Percentiles rank a stretch among this genome's conserved stretches.
phyloP scores from a whole-genome alignment of 2,888 invertebrate genomes.

The Timandra comae region DNA sequence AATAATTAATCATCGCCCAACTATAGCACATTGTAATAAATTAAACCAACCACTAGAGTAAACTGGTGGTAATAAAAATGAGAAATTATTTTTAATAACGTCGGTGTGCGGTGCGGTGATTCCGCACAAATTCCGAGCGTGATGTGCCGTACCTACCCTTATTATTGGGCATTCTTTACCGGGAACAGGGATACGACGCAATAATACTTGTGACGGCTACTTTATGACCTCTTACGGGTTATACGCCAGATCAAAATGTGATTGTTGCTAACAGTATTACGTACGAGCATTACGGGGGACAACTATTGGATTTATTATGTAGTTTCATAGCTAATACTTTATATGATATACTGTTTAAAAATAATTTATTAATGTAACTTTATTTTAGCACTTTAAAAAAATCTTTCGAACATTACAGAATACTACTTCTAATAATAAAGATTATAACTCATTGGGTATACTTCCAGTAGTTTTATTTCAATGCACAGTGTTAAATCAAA shows the following conservation, averaged over 20 bases:
- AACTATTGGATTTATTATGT: too few relatives aligned
- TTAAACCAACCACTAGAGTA: conserved; percentile 43
- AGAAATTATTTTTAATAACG: conserved; percentile 77
- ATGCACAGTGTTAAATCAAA: too few relatives aligned
- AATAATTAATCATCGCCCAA: conserved; percentile 23
- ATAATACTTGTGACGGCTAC: conserved; percentile 58
- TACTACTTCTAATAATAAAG: too few relatives aligned
- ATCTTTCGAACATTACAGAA: too few relatives aligned
- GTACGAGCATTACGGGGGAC: too few relatives aligned
- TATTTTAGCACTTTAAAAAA: too few relatives aligned
- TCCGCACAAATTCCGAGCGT: conserved; percentile 13
- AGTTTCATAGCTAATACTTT: too few relatives aligned
- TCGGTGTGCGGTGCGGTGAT: conserved; percentile 30
- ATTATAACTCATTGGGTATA: too few relatives aligned
- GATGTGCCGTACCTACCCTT: conserved; percentile 36
- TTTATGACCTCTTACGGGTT: conserved; percentile 43
- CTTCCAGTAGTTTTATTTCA: too few relatives aligned
- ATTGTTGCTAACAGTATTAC: conserved; percentile 1
- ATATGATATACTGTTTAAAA: too few relatives aligned
- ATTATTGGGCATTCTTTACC: conserved; percentile 60
- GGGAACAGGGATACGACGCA: conserved; percentile 39
- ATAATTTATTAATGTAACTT: too few relatives aligned
- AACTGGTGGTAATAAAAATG: conserved; percentile 68
- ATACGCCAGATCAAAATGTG: conserved; percentile 5
- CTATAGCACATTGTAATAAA: conserved; percentile 38